Percentiles rank a stretch among this genome's conserved stretches.
Evolutionary conservation across 1,140 invertebrate genomes (phyloP).

Genomic region (Calliphora vicina): DNA sequence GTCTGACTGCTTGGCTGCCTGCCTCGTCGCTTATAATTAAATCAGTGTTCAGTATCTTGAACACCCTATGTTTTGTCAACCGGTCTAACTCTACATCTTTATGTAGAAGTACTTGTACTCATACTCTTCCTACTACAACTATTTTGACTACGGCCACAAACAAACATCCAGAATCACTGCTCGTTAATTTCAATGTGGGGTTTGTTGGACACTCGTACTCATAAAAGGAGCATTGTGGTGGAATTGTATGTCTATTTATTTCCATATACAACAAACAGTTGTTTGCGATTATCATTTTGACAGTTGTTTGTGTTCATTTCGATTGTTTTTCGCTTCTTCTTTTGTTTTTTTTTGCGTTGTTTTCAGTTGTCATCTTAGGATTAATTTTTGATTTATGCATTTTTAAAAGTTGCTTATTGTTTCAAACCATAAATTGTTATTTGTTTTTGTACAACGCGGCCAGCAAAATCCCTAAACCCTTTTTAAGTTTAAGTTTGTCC

Average conservation of each 20-base stretch:
- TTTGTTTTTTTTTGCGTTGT: constrained; percentile 17
- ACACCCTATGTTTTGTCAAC: constrained; percentile 11
- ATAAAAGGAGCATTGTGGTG: not conserved
- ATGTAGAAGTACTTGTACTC: not conserved
- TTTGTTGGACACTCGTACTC: not conserved
- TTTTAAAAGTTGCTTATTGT: constrained; percentile 63
- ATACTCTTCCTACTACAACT: not conserved
- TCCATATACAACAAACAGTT: constrained; percentile 51
- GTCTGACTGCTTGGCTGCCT: not conserved
- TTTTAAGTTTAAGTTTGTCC: not conserved
- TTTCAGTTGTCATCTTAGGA: constrained; percentile 7
- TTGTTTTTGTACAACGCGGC: not conserved
- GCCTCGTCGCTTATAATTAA: constrained; percentile 28
- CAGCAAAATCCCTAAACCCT: not conserved
- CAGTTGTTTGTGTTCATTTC: constrained; percentile 41
- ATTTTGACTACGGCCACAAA: not conserved
- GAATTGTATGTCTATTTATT: not conserved
- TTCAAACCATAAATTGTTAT: constrained; percentile 53
- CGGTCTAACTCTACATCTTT: not conserved
- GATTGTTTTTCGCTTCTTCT: not conserved
- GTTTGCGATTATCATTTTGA: constrained; percentile 62
- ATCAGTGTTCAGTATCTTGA: constrained; percentile 35
- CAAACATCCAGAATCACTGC: not conserved
- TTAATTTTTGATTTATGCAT: constrained; percentile 56
- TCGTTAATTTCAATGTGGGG: not conserved